Base-by-base conservation (phyloP, 2,888 invertebrate genomes). In the Lutraria lutraria region DNA sequence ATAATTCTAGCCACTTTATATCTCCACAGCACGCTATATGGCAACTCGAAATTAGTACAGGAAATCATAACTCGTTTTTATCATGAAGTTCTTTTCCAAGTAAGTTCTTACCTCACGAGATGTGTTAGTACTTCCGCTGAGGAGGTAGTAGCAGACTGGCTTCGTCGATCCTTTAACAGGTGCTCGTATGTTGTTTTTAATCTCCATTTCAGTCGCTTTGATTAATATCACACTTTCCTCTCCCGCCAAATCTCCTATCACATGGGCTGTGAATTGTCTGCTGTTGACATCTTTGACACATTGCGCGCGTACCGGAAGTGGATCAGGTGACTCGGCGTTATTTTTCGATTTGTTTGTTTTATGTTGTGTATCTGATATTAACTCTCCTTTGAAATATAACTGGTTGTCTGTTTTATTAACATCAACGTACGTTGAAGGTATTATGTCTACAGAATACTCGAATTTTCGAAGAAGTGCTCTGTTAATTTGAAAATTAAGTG, bases 381-480 rank as follows among this genome's bases (percentile, higher is more conserved):
- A 21, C 34, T 88, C 87, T 15, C 87, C 87, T 21, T 56, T 83
- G 21, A 80, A 29, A 8, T 43, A 52, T 19, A 83, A 79, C n/a
- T 83, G n/a, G 10, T 76, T 43, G 13, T 83, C 83, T 0, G 80
- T 25, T 21, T 83, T 83, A 21, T 60, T 25, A 16, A 52, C 60
- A 15, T 88, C 29, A 29, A 88, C 80, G 52, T 79, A 88, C 13
- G 21, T 29, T 31, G 87, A 88, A 21, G 87, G 87, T 43, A 89
- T 29, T 13, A 91, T 83, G n/a, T 91, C 91, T 25, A 83, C 89
- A 29, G 88, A 72, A 43, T 88, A 91, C n/a, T 91, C 91, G n/a
- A 84, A 88, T 79, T 88, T 85, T 72, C 89, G 72, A 25, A 82
- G 72, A 15, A 85, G 29, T 15, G 63, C 63, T 84, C 34, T 83